Evolutionary conservation across 2,888 invertebrate genomes (phyloP), one percentile per base, ranked within the genome.

Genomic region (Hofmannophila pseudospretella): DNA sequence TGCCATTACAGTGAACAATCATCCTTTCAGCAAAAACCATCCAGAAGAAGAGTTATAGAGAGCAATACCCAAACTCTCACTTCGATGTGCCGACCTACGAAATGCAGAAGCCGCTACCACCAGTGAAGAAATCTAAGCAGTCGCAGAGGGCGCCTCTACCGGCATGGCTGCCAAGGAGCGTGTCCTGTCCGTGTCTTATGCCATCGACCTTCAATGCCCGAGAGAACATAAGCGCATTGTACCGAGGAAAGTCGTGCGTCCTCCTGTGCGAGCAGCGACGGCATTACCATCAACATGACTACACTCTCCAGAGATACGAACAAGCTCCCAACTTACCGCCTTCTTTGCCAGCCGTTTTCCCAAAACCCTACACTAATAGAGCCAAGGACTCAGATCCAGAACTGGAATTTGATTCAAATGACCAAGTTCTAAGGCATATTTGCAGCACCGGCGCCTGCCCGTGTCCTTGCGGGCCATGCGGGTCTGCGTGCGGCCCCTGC

Each of bases 11-110:
- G 32, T 30, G 23, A 36, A 16, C 30, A 31, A 26, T 32, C 34
- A 63, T 76, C 67, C 65, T 80, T 80, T 78, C 78, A 79, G 79
- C 69, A 39, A 68, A 58, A 52, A 45, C 49, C 44, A 37, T 51
- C 49, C 53, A 44, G 67, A 64, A 54, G 67, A 68, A 55, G 55
- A 54, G 46, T 45, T 49, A 60, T 49, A 53, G 52, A 57, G 59
- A 63, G 44, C 54, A 42, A 51, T 47, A 51, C 50, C 39, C 53
- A 46, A 38, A 43, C 49, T 38, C 41, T 45, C 38, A 57, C n/a
- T 16, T 49, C 12, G 56, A 53, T 39, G 41, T 54, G 29, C 58
- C 53, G 34, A 40, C 49, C 30, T 33, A 47, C 39, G 52, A 48
- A 46, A 42, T 47, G 43, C 42, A 54, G 47, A 25, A 33, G 33